phyloP scores from a whole-genome alignment of 2,888 invertebrate genomes.

The Limnephilus rhombicus region DNA sequence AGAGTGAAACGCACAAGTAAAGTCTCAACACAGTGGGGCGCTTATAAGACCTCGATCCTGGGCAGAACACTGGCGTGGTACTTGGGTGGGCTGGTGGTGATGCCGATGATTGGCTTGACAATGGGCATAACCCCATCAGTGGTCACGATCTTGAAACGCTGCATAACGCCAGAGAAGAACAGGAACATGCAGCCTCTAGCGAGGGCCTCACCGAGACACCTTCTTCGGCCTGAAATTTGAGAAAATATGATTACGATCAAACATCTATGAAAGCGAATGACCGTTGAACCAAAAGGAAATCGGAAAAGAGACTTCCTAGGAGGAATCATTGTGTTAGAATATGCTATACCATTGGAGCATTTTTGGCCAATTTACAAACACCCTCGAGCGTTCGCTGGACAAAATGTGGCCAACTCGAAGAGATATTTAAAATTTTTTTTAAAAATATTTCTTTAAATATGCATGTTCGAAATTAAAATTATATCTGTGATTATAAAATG shows the following conservation, averaged over 20 bases:
- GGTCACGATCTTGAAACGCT: conserved; percentile 75
- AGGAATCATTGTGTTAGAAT: too few species aligned
- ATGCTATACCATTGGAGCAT: too few species aligned
- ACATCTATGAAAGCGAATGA: conserved; percentile 34
- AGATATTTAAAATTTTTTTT: too few species aligned
- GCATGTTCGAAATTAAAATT: too few species aligned
- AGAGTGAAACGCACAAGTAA: background rate
- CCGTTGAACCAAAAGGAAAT: too few species aligned
- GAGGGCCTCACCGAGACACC: conserved; percentile 82
- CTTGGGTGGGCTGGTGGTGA: conserved; percentile 78
- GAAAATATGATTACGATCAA: background rate
- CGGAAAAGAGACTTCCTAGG: too few species aligned
- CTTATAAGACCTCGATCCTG: conserved; percentile 55
- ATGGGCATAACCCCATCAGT: conserved; percentile 72
- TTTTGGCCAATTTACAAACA: too few species aligned
- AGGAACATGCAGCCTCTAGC: conserved; percentile 81
- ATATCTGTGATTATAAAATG: too few species aligned
- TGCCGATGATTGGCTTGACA: conserved; percentile 75
- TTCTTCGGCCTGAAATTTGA: conserved; percentile 77
- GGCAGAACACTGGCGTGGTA: conserved; percentile 69
- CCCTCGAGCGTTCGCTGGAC: too few species aligned
- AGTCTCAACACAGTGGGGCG: background rate
- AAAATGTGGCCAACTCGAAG: too few species aligned
- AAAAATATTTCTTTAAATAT: too few species aligned
- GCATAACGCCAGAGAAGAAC: conserved; percentile 79